A percentile compares a stretch with the other conserved stretches of the same genome.
phyloP scores from a whole-genome alignment of 2,888 invertebrate genomes.

The Lithodes maja region DNA sequence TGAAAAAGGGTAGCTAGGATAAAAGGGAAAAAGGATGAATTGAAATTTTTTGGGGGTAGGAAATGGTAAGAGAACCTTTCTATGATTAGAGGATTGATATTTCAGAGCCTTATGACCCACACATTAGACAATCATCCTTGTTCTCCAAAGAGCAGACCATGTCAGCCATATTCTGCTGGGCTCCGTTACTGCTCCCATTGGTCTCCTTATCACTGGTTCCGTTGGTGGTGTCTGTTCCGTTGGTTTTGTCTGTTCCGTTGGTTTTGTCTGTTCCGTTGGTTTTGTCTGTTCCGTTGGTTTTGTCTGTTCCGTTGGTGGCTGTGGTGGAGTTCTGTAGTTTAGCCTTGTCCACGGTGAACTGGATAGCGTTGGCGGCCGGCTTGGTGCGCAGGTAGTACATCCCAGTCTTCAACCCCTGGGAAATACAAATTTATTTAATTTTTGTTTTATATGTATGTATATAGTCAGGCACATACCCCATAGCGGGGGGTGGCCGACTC shows the following conservation, averaged over 20 bases:
- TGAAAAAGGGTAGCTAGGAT: too few species aligned
- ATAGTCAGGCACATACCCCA: slow-evolving; percentile 7
- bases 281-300: neutral
- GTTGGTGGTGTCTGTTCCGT: slow-evolving; percentile 9
- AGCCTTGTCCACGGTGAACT: slow-evolving; percentile 96
- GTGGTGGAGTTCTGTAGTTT: slow-evolving; percentile 75
- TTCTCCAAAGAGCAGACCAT: slow-evolving; percentile 91
- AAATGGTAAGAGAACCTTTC: neutral
- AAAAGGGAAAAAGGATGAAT: neutral
- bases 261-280: neutral
- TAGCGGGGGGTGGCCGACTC: too few species aligned
- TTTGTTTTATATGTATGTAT: too few species aligned
- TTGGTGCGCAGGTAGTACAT: slow-evolving; percentile 99
- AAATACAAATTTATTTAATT: neutral
- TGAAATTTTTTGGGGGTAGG: neutral
- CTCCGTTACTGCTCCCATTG: neutral
- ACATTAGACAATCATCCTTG: slow-evolving; percentile 90
- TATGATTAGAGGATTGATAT: neutral
- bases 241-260: neutral
- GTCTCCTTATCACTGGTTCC: neutral
- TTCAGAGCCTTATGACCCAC: slow-evolving; percentile 80
- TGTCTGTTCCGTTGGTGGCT: neutral
- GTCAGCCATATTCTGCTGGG: slow-evolving; percentile 80
- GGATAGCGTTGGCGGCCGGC: slow-evolving; percentile 96
- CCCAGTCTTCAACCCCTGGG: slow-evolving; percentile 95